Conservation (phyloP, 30 jellyfish, hydroid and myxozoan genomes). For the Chrysaora quinquecirrha region DNA sequence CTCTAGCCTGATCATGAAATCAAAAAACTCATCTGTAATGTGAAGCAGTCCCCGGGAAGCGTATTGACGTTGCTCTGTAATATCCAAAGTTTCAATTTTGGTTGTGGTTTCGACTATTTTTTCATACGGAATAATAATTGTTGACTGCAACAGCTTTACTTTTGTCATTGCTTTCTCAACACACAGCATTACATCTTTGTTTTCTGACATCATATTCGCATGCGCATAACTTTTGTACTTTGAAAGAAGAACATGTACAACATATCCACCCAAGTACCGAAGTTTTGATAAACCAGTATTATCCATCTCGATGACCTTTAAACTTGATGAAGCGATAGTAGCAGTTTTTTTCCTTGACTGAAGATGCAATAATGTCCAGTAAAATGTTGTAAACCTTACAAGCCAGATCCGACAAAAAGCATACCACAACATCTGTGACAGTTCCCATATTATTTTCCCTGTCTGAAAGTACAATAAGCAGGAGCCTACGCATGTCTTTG, state of each 20-base stretch:
- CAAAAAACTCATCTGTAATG: background rate
- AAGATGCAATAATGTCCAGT: slow-evolving; percentile 1
- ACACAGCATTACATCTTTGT: background rate
- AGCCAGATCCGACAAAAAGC: slow-evolving; percentile 1
- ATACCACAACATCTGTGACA: background rate
- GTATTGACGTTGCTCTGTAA: background rate
- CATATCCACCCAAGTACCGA: background rate
- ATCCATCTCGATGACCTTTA: background rate
- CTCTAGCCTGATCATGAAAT: background rate
- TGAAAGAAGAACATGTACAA: background rate
- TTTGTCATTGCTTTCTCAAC: slow-evolving; percentile 1
- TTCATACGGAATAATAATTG: background rate
- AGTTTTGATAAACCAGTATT: background rate
- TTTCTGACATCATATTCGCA: background rate
- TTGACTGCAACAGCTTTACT: slow-evolving; percentile 1
- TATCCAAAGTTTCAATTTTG: background rate
- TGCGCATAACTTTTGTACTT: background rate
- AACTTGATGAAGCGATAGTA: background rate
- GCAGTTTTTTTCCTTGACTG: slow-evolving; percentile 3
- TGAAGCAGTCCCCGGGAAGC: slow-evolving; percentile 4
- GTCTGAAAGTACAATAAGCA: slow-evolving; percentile 1
- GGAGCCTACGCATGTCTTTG: background rate
- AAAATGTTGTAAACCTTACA: background rate
- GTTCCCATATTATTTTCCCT: background rate
- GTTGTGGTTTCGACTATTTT: background rate